These are phyloP conservation scores for Bursaphelenchus okinawaensis DNA, from an alignment of 2,888 invertebrate species.

Conservation along the genomic window DNA sequence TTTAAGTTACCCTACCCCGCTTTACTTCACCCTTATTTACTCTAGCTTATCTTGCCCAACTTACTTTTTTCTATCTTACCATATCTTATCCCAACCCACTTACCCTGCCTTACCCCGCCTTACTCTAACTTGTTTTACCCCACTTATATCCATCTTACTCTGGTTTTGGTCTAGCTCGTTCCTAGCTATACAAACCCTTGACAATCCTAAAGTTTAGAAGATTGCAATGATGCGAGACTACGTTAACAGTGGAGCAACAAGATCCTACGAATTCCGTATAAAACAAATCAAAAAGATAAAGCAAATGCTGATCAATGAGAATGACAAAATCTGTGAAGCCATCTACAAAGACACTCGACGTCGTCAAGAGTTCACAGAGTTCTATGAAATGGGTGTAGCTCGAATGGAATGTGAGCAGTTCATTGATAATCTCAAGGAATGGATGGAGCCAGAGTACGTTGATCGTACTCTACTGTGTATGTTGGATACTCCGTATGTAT, in stretches of 20 bases:
- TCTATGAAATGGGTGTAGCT: slow-evolving; percentile 14
- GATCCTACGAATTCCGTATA: not conserved
- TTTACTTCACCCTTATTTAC: no score
- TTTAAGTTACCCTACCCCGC: no score
- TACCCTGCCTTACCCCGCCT: no score
- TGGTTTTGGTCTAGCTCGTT: no score
- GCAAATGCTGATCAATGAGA: not conserved
- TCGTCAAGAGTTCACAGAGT: not conserved
- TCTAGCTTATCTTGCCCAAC: no score
- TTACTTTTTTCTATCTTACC: no score
- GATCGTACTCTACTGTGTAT: slow-evolving; percentile 26
- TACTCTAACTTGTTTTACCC: no score
- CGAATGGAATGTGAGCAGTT: slow-evolving; percentile 35
- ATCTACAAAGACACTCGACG: not conserved
- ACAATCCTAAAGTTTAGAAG: no score
- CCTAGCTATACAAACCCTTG: no score
- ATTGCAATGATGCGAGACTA: not conserved
- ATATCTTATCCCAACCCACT: no score
- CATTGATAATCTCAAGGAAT: slow-evolving; percentile 32
- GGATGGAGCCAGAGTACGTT: slow-evolving; percentile 25
- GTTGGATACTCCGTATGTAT: slow-evolving; percentile 21
- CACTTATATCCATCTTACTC: no score
- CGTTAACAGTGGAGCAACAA: not conserved
- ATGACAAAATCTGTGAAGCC: not conserved
- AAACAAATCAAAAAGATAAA: not conserved